Evolutionary conservation across 2,113 vertebrate species (phyloP), one percentile per base, ranked within the genome.

Genomic region (Eira barbara): DNA sequence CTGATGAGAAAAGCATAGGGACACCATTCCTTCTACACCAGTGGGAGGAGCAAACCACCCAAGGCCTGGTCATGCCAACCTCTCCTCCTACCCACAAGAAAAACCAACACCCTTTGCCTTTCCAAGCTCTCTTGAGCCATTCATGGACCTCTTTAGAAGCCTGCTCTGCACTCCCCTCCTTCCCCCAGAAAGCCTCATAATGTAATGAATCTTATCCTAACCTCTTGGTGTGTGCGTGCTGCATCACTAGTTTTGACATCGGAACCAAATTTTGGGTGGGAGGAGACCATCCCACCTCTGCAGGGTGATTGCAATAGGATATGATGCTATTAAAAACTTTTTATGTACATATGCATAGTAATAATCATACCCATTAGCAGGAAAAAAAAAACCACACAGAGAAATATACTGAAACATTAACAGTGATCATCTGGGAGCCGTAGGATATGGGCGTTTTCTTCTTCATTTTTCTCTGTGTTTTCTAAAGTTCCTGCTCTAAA

Each of bases 401-500:
- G 74, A 95, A 78, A 90, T 42, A 52, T 5, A 81, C 8, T 84
- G 91, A 91, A 91, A 81, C 10, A 23, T 49, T 73, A 65, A 36
- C 11, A 34, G 55, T 21, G n/a, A n/a, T 82, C 57, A 57, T 67
- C 76, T 86, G 36, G 74, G 39, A 73, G 31, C 34, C 4, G 6
- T n/a, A 76, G 45, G 52, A 59, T 49, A n/a, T 25, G 57, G 7
- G 36, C 52, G 1, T 80, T 83, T 39, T 87, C 13, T 83, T 84
- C 23, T 88, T 86, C 73, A 57, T 15, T 10, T 88, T 93, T 96
- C 67, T 85, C 74, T 83, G 52, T 82, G 10, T 67, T 94, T 92
- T 94, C 87, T 91, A 59, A 90, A 85, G 61, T 47, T 92, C 69
- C 47, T 91, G 39, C 81, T 82, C 49, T 61, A 76, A 34, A 94